phyloP scores from a whole-genome alignment of 2,888 invertebrate genomes.

The Phrixothrix hirtus region DNA sequence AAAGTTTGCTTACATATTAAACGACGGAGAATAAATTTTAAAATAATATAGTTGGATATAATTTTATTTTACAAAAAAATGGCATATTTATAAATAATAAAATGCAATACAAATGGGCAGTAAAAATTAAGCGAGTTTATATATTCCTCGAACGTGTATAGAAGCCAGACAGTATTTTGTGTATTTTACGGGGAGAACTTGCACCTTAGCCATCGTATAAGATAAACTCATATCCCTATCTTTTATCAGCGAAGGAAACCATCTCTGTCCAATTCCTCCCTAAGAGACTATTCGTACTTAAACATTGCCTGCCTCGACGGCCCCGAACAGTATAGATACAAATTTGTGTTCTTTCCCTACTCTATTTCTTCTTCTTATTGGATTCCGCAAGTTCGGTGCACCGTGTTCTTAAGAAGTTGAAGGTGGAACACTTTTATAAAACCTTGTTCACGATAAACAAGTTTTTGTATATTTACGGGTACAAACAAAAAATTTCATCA shows the following conservation, averaged over 20 bases:
- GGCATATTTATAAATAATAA: too few species aligned
- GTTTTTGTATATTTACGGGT: neutral
- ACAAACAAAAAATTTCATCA: too few species aligned
- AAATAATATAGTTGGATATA: too few species aligned
- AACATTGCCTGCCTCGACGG: constrained; percentile 40
- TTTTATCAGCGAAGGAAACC: constrained; percentile 38
- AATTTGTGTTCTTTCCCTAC: constrained; percentile 45
- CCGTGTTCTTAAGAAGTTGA: constrained; percentile 20
- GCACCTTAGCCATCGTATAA: constrained; percentile 46
- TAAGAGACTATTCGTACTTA: constrained; percentile 43
- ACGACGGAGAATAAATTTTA: too few species aligned
- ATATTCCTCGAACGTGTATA: constrained; percentile 37
- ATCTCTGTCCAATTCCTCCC: constrained; percentile 38
- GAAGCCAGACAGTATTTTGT: constrained; percentile 53
- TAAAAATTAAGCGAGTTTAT: constrained; percentile 28
- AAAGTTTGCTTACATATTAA: too few species aligned
- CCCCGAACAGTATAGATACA: constrained; percentile 47
- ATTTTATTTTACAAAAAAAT: too few species aligned
- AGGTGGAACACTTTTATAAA: constrained; percentile 11
- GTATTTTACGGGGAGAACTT: constrained; percentile 49
- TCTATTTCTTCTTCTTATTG: constrained; percentile 44
- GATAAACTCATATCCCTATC: constrained; percentile 44
- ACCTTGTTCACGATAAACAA: constrained; percentile 6
- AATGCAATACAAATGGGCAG: too few species aligned
- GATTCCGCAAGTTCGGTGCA: constrained; percentile 33